Conservation (phyloP, 2,797 vertebrate genomes). For the Merluccius polli region DNA sequence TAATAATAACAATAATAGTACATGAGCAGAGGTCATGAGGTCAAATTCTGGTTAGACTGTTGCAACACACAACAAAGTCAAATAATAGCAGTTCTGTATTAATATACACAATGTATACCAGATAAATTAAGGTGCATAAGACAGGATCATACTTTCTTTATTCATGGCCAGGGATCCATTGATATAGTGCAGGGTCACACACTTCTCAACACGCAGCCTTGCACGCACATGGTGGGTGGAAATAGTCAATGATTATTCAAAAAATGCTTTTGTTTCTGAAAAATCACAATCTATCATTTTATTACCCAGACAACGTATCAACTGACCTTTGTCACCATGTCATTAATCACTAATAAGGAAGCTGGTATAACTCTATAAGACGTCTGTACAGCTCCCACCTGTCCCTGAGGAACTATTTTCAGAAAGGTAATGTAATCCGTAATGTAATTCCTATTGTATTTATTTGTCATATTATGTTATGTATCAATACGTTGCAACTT, state of each 20-base stretch:
- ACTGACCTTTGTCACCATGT: constrained; percentile 68
- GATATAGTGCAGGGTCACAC: too few relatives aligned
- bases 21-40: not conserved
- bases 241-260: not conserved
- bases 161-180: not conserved
- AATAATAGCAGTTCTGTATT: too few relatives aligned
- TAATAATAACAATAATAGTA: not conserved
- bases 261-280: not conserved
- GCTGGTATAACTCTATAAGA: constrained; percentile 61
- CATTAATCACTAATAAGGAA: constrained; percentile 55
- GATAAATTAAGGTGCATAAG: too few relatives aligned
- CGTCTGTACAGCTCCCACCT: constrained; percentile 3
- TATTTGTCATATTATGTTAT: not conserved
- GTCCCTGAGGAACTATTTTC: constrained; percentile 15
- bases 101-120: too few relatives aligned
- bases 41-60: not conserved
- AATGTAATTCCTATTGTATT: not conserved
- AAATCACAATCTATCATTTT: not conserved
- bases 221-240: not conserved
- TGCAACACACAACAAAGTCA: not conserved
- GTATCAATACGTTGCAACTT: not conserved
- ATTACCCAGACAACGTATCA: constrained; percentile 54
- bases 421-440: constrained; percentile 53
- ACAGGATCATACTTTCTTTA: not conserved
- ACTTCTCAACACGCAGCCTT: not conserved